A percentile compares a stretch with the other conserved stretches of the same genome.
phyloP scores from a whole-genome alignment of 2,797 vertebrate species.

The Heliangelus exortis region DNA sequence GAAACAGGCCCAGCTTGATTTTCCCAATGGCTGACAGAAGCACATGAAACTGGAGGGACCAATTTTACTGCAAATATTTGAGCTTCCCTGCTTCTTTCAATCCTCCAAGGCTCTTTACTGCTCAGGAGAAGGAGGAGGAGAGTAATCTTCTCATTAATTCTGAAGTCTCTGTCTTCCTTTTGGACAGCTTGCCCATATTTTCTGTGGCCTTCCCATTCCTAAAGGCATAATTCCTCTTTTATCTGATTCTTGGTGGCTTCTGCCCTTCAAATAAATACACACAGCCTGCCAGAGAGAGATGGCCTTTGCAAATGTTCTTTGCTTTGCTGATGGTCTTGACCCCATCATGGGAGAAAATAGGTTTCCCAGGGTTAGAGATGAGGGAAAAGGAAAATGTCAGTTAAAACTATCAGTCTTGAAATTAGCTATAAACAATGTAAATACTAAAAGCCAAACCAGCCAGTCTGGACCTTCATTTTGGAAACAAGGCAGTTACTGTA shows the following conservation, averaged over 20 bases:
- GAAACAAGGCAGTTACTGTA: background rate
- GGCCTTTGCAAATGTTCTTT: background rate
- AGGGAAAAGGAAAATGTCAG: background rate
- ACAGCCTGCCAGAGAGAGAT: background rate
- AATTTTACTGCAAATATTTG: background rate
- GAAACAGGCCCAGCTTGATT: background rate
- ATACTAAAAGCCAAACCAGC: background rate
- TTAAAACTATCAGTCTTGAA: background rate
- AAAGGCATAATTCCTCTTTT: background rate
- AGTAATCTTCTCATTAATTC: background rate
- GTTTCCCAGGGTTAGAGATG: background rate
- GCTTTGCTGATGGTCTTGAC: background rate
- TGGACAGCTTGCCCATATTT: background rate
- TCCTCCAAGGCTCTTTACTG: background rate
- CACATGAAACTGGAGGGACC: background rate
- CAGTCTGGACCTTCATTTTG: background rate
- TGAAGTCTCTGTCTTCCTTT: background rate
- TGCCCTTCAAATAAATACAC: background rate
- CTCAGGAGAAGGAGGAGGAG: background rate
- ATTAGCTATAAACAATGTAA: background rate
- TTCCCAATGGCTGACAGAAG: background rate
- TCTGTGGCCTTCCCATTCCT: background rate
- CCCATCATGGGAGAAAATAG: background rate
- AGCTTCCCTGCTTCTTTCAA: background rate
- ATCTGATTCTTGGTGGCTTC: background rate